Evolutionary conservation across 2,113 vertebrate species (phyloP).

Genomic region (Sinocyclocheilus maitianheensis): DNA sequence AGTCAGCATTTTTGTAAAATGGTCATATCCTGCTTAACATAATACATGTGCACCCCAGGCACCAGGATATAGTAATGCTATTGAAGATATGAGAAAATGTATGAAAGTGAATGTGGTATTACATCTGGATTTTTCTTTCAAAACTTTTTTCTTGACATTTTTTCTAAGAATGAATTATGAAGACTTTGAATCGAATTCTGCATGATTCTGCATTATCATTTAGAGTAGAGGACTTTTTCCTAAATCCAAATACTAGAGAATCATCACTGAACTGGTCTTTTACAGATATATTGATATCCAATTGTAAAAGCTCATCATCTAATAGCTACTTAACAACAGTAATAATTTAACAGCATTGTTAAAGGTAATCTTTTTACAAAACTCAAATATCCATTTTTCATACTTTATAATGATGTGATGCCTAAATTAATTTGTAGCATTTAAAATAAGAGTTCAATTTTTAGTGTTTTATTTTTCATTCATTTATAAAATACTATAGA

Average conservation of each 20-base stretch:
- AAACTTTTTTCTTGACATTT: neutral
- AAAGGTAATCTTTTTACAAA: neutral
- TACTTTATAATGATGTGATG: neutral
- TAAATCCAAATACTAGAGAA: neutral
- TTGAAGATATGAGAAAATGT: neutral
- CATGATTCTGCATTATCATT: neutral
- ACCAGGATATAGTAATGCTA: neutral
- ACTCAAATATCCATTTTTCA: neutral
- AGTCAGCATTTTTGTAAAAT: constrained; percentile 17
- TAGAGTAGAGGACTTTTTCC: neutral
- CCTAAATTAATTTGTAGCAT: neutral
- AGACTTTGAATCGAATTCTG: neutral
- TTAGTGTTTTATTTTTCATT: neutral
- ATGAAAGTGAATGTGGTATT: constrained; percentile 18
- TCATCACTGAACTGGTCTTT: neutral
- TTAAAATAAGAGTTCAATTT: neutral
- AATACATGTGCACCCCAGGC: constrained; percentile 6
- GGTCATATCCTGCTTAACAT: constrained; percentile 7
- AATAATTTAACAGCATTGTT: neutral
- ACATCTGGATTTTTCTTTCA: constrained; percentile 2
- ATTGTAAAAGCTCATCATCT: neutral
- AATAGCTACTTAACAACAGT: neutral
- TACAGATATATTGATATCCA: neutral
- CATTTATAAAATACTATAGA: neutral
- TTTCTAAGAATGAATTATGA: constrained; percentile 11